phyloP scores from a whole-genome alignment of 2,113 vertebrate species.

The Bettongia penicillata region DNA sequence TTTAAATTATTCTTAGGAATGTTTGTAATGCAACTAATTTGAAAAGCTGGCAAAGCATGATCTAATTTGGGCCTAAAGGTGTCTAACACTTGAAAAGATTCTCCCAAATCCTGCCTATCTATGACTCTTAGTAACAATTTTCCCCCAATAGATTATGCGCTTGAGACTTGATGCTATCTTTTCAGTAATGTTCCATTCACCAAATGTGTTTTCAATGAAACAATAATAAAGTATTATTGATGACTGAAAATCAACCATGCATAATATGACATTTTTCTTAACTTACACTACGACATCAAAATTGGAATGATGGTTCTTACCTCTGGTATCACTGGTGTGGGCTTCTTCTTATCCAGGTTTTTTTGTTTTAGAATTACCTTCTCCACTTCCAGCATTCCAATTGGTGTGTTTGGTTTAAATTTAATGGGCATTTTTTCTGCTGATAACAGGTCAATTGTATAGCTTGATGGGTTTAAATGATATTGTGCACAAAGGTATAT shows the following conservation, averaged over 20 bases:
- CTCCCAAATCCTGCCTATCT: conserved; percentile 18
- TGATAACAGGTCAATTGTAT: conserved; percentile 93
- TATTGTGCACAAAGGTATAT: conserved; percentile 95
- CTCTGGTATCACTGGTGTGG: conserved; percentile 93
- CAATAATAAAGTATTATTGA: not conserved
- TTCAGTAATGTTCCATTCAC: not conserved
- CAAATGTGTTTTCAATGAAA: conserved; percentile 51
- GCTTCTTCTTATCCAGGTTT: conserved; percentile 91
- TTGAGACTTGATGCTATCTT: not conserved
- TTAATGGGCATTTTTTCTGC: conserved; percentile 90
- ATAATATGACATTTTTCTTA: not conserved
- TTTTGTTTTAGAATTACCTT: conserved; percentile 94
- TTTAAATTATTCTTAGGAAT: not conserved
- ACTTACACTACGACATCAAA: conserved; percentile 1
- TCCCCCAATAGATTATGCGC: not conserved
- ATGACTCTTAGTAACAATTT: conserved; percentile 6
- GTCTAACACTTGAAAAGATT: conserved; percentile 26
- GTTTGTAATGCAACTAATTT: not conserved
- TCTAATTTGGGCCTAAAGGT: not conserved
- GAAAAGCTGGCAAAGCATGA: not conserved
- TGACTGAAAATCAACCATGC: conserved; percentile 29
- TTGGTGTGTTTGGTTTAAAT: conserved; percentile 95
- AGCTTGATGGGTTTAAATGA: conserved; percentile 95
- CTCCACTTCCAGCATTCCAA: conserved; percentile 94
- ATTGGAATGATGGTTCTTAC: conserved; percentile 80